Percentiles rank a stretch among this genome's conserved stretches.
phyloP scores from a whole-genome alignment of 2,113 vertebrate species.

The Pteronura brasiliensis region DNA sequence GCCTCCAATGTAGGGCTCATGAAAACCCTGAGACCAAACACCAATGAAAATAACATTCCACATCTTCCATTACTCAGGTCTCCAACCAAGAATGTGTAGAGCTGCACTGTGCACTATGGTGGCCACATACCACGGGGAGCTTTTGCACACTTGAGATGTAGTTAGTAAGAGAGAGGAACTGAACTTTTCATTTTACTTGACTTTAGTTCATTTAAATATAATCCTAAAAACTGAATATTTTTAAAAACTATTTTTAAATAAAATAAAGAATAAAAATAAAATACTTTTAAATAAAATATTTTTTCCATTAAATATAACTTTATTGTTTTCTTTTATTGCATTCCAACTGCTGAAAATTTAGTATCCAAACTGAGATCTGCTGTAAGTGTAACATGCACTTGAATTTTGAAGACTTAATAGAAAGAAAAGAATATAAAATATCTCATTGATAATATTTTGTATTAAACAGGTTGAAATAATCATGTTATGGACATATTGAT shows the following conservation, averaged over 20 bases:
- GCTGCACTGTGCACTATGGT: not conserved
- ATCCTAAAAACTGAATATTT: not conserved
- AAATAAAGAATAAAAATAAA: not conserved
- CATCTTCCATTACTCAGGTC: not conserved
- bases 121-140: rapidly evolving
- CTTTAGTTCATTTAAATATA: not conserved
- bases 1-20: not conserved
- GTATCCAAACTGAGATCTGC: not conserved
- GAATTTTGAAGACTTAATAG: not conserved
- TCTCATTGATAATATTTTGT: not conserved
- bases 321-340: not conserved
- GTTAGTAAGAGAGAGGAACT: not conserved
- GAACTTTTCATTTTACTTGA: not conserved
- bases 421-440: not conserved
- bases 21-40: not conserved
- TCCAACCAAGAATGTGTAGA: not conserved
- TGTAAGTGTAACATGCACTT: not conserved
- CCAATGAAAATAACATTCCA: not conserved
- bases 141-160: not conserved
- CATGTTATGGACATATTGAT: not conserved
- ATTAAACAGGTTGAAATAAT: not conserved
- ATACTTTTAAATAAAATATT: not conserved
- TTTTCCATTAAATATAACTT: not conserved
- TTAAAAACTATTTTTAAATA: not conserved
- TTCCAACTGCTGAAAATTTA: not conserved